Base-by-base conservation (phyloP, 2,113 vertebrate species). In the pig (Sus scrofa) region DNA sequence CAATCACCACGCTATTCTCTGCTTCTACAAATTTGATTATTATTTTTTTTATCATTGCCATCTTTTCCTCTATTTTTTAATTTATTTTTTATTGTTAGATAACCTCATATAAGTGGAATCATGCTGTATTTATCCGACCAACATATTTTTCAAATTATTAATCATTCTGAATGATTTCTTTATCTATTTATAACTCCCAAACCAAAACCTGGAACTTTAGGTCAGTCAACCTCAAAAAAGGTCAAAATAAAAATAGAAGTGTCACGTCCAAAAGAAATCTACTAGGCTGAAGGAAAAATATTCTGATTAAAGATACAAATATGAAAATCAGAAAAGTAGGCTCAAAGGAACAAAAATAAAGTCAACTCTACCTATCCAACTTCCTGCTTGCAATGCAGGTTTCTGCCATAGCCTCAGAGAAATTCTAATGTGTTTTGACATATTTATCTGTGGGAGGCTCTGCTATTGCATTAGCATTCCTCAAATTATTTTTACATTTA, bases 401-500 rank as follows among this genome's bases (percentile, higher is more conserved):
- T 94, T 88, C 87, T 89, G 70, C 75, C 82, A 50, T 15, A 93
- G 82, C 82, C 78, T 92, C 50, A 56, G 77, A 96, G 71, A 96
- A 94, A 94, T 81, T 95, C 93, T 91, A 92, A 96, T 93, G 88
- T 96, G 96, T 96, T 97, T 93, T 97, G 92, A 97, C 94, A 96
- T 97, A 97, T 97, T 97, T 97, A 95, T 97, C 91, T 91, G 95
- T 67, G 18, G 95, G 88, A 67, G 60, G 89, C 54, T 92, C 88
- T 89, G 58, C 90, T 94, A 95, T 88, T 96, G 63, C 93, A 96
- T 97, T 97, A 97, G 97, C 97, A 96, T 98, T 96, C 96, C 96
- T 97, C 95, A 95, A 95, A 96, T 95, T 97, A 97, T 96, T 97
- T 97, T 97, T 97, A 97, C 96, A 96, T 97, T 97, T 97, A 98